phyloP scores from a whole-genome alignment of 2,113 vertebrate genomes.

The Ardeotis arabs region DNA sequence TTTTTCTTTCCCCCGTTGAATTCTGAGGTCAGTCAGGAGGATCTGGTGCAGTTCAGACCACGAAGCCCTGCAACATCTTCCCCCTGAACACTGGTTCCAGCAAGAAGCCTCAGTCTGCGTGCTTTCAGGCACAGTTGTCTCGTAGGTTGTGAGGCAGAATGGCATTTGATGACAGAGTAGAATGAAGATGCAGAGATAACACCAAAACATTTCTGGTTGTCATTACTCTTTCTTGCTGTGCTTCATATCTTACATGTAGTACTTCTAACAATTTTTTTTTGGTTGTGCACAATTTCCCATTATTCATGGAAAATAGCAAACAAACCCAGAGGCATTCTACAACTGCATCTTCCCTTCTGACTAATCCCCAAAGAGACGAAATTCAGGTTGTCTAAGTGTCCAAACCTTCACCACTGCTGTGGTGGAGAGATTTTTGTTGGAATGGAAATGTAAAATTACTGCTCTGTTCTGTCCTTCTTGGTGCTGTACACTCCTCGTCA shows the following conservation, averaged over 20 bases:
- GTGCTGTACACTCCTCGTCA: background rate
- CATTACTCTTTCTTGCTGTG: background rate
- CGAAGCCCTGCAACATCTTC: background rate
- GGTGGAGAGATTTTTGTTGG: background rate
- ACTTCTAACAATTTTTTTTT: background rate
- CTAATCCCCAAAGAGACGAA: background rate
- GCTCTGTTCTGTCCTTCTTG: background rate
- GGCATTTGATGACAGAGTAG: background rate
- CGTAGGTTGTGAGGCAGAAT: background rate
- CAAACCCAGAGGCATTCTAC: background rate
- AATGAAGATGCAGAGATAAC: background rate
- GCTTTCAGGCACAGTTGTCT: background rate
- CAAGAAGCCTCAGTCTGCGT: background rate
- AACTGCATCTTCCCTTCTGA: background rate
- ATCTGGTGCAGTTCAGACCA: background rate
- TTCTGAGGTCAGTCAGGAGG: background rate
- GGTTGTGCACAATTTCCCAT: background rate
- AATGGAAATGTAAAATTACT: background rate
- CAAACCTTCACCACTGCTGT: background rate
- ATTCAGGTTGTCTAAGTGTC: background rate
- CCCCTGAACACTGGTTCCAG: background rate
- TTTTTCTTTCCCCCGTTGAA: background rate
- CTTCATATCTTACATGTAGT: fast-evolving
- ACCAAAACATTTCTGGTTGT: background rate
- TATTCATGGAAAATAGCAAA: background rate